phyloP scores from a whole-genome alignment of 2,797 vertebrate species.

The Sorex maritimensis region DNA sequence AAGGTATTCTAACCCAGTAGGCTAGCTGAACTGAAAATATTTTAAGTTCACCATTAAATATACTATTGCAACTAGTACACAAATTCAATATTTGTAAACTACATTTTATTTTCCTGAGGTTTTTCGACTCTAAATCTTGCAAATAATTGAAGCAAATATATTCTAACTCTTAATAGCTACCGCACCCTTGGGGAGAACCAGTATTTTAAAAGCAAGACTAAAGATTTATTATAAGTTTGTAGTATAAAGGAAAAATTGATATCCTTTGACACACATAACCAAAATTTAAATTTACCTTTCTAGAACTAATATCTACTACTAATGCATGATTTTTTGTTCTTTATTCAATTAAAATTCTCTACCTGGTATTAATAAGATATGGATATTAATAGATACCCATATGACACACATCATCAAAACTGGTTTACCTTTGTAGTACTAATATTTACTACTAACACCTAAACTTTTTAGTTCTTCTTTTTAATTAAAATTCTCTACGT shows the following conservation, averaged over 20 bases:
- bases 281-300: constrained; percentile 58
- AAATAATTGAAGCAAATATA: background rate
- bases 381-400: background rate
- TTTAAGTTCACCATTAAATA: constrained; percentile 81
- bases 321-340: constrained; percentile 38
- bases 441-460: background rate
- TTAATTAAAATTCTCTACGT: constrained; percentile 10
- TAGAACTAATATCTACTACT: background rate
- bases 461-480: constrained; percentile 44
- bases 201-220: background rate
- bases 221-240: constrained; percentile 48
- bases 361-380: constrained; percentile 8
- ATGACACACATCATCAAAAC: too few relatives aligned
- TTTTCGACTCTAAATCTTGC: constrained; percentile 10
- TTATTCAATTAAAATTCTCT: constrained; percentile 31
- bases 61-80: constrained; percentile 23
- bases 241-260: constrained; percentile 32
- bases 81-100: constrained; percentile 40
- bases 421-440: too few relatives aligned
- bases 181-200: background rate
- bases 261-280: constrained; percentile 12
- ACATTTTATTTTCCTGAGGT: constrained; percentile 14
- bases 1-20: constrained; percentile 60
- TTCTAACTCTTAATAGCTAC: constrained; percentile 18
- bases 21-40: constrained; percentile 61